Base-by-base conservation (phyloP, 2,888 invertebrate species). In the Amiota mariae region DNA sequence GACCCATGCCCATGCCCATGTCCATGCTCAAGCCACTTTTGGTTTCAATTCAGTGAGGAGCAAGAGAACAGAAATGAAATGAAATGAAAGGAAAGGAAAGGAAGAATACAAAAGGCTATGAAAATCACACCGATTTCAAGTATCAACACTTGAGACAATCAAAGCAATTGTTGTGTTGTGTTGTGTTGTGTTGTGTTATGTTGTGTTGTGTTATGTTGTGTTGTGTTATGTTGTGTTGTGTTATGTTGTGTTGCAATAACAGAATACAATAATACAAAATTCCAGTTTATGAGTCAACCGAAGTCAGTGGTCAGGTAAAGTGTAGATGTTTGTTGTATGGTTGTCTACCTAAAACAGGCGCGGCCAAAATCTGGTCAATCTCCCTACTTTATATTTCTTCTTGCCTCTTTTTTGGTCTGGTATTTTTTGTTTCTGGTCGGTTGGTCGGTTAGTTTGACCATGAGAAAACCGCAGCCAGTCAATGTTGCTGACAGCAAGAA, bases 401-500 rank as follows among this genome's bases (percentile, higher is more conserved):
- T 4, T 18, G 63, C 46, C 24, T 63, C 36, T 24, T 63, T n/a
- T 13, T 63, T 63, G n/a, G 59, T 20, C 59, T 9, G 6, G 46
- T 63, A 36, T 36, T 36, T 36, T 36, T 36, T 63, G 36, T 63
- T n/a, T 36, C 63, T 63, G 12, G 51, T 51, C 51, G 51, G n/a
- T 11, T 4, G 51, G 51, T n/a, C 51, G 54, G 36, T 20, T n/a
- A 12, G 46, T 20, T n/a, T 24, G 46, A n/a, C 36, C 63, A 12
- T 63, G 63, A 63, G 63, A 63, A 61, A 61, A 61, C 20, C 24
- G 3, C 61, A 61, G 36, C 36, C 61, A 61, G 18, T 20, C 24
- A 24, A 61, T 6, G 36, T 56, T 56, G 13, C 56, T 15, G 15
- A 56, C 18, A n/a, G 18, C 15, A 56, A 56, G n/a, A 18, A 61